Conservation (phyloP, 1,140 invertebrate species). For the Microplitis mediator region DNA sequence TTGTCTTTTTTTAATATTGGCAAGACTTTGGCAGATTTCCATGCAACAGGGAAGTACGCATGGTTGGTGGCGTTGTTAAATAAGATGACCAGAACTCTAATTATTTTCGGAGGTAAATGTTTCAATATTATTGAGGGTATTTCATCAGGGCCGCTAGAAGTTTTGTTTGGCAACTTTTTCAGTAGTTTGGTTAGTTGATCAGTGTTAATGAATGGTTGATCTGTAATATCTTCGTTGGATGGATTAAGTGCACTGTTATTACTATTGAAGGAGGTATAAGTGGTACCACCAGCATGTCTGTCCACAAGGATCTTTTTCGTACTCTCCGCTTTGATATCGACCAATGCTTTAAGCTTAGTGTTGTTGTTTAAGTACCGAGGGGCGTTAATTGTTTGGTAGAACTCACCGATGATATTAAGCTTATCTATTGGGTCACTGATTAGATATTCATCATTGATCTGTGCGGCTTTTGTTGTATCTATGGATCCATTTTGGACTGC, state of each 20-base stretch:
- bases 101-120: constrained; percentile 5
- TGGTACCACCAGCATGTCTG: neutral
- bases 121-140: constrained; percentile 25
- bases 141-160: constrained; percentile 21
- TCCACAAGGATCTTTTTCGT: neutral
- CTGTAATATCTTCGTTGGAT: neutral
- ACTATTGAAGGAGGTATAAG: neutral
- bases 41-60: constrained; percentile 29
- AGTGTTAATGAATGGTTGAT: neutral
- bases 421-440: constrained; percentile 17
- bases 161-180: constrained; percentile 20
- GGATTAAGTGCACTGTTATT: neutral
- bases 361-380: constrained; percentile 7
- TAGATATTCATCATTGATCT: constrained; percentile 9
- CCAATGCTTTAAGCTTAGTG: neutral
- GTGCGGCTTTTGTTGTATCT: neutral
- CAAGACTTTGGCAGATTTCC: constrained; percentile 35
- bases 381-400: constrained; percentile 9
- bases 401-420: constrained; percentile 14
- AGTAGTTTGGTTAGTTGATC: neutral
- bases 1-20: constrained; percentile 34
- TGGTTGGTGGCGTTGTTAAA: constrained; percentile 29
- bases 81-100: constrained; percentile 7
- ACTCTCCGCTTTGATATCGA: neutral
- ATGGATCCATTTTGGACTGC: neutral